Base-by-base conservation (phyloP, 2,797 vertebrate genomes). In the Staurois parvus region DNA sequence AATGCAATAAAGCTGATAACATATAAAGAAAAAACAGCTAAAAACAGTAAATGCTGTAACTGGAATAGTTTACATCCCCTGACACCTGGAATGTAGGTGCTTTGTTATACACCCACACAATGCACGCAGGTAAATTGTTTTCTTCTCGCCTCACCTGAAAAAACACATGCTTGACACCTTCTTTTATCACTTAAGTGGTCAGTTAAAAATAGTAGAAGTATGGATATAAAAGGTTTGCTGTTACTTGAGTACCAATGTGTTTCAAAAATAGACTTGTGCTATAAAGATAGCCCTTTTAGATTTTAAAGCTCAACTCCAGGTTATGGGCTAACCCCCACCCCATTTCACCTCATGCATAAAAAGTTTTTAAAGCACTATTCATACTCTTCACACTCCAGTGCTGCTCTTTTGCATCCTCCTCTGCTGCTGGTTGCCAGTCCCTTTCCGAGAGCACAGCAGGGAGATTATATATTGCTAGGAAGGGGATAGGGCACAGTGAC, bases 121-220 rank as follows among this genome's bases (percentile, higher is more conserved):
- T 68, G 40, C 72, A 56, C 67, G 81, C 72, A 83, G 42, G 72
- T n/a, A 81, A 29, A n/a, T 34, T 68, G n/a, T 68, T 62, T 48
- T n/a, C 52, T 83, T 48, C 52, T 29, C 76, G 72, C 81, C 62
- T 83, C 62, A 75, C 81, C 81, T 76, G 28, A 76, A 83, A 70
- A 52, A 75, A 83, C 40, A 67, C 62, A n/a, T 7, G 45, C 13
- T 17, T 73, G 40, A 30, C 52, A 68, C 56, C 40, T 76, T 68
- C n/a, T 59, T 83, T 68, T 34, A 76, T 83, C 62, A 76, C 40
- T 67, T 66, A 48, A 40, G 42, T 83, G 66, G 45, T 40, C 10
- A 68, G 40, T 52, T 32, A 42, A 24, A 74, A 59, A 83, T 74
- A 75, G 70, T 28, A 83, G n/a, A 66, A 45, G 19, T 30, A 42